A percentile compares a stretch with the other conserved stretches of the same genome.
Evolutionary conservation across 92 coral and sea anemone species (phyloP).

Genomic region (Phymanthus crucifer): DNA sequence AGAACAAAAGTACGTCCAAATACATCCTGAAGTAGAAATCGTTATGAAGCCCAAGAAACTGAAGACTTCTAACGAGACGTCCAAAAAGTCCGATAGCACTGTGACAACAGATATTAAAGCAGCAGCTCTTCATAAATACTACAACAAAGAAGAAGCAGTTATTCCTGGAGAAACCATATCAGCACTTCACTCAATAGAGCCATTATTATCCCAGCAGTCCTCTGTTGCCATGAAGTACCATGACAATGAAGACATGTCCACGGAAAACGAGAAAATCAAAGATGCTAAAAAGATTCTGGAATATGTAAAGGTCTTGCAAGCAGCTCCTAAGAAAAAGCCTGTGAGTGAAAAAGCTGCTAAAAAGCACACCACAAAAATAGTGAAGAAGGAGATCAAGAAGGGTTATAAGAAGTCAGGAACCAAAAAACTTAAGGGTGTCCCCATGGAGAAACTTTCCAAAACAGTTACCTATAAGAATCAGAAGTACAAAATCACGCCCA

Average conservation of each 20-base stretch:
- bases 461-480: constrained; percentile 83
- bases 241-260: constrained; percentile 58
- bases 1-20: constrained; percentile 31
- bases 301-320: constrained; percentile 67
- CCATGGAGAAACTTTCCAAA: constrained; percentile 76
- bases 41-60: constrained; percentile 38
- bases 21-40: constrained; percentile 35
- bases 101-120: constrained; percentile 23
- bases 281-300: constrained; percentile 83
- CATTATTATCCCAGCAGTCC: constrained; percentile 73
- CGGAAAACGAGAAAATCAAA: constrained; percentile 75
- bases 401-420: constrained; percentile 48
- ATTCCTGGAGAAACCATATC: constrained; percentile 61
- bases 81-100: constrained; percentile 1
- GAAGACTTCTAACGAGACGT: not conserved
- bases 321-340: constrained; percentile 41
- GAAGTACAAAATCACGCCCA: constrained; percentile 84
- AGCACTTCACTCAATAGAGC: constrained; percentile 73
- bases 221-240: constrained; percentile 75
- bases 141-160: constrained; percentile 42
- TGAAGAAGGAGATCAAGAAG: constrained; percentile 29
- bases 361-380: constrained; percentile 29
- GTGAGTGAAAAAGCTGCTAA: constrained; percentile 30
- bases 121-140: constrained; percentile 31
- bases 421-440: constrained; percentile 63